A percentile compares a stretch with the other conserved stretches of the same genome.
These are phyloP conservation scores for Prolemur simus DNA, from an alignment of 2,113 vertebrate species.

Conservation along the genomic window DNA sequence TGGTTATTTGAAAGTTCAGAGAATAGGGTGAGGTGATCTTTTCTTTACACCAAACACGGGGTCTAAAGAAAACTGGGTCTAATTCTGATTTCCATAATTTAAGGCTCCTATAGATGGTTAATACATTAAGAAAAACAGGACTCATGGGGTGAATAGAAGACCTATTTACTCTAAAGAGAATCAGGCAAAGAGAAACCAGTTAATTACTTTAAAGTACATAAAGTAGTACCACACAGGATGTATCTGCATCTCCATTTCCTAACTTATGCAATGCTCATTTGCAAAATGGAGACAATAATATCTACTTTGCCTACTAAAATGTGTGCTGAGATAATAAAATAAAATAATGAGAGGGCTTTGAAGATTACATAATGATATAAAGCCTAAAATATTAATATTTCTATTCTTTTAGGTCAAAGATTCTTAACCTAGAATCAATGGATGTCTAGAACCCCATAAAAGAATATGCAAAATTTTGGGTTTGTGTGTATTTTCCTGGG, in stretches of 20 bases:
- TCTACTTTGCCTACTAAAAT: constrained; percentile 27
- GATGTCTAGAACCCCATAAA: background rate
- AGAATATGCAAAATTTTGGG: background rate
- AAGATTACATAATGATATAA: background rate
- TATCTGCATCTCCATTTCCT: constrained; percentile 25
- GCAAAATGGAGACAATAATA: background rate
- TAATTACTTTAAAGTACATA: constrained; percentile 34
- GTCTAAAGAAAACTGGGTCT: constrained; percentile 6
- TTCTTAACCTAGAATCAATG: background rate
- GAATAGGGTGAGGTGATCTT: background rate
- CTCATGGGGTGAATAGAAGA: background rate
- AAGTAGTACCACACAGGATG: background rate
- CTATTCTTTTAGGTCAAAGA: background rate
- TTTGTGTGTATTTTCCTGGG: background rate
- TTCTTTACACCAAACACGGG: background rate
- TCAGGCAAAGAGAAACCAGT: constrained; percentile 33
- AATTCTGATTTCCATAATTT: constrained; percentile 27
- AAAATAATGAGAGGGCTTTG: background rate
- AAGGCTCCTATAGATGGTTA: constrained; percentile 10
- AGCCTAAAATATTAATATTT: constrained; percentile 1
- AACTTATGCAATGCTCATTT: background rate
- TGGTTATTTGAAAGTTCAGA: constrained; percentile 29
- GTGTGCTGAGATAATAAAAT: background rate
- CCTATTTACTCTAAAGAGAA: constrained; percentile 35
- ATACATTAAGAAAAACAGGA: background rate